These are phyloP conservation scores for Eumerus sabulonum DNA, from an alignment of 2,888 invertebrate species.

Conservation along the genomic window DNA sequence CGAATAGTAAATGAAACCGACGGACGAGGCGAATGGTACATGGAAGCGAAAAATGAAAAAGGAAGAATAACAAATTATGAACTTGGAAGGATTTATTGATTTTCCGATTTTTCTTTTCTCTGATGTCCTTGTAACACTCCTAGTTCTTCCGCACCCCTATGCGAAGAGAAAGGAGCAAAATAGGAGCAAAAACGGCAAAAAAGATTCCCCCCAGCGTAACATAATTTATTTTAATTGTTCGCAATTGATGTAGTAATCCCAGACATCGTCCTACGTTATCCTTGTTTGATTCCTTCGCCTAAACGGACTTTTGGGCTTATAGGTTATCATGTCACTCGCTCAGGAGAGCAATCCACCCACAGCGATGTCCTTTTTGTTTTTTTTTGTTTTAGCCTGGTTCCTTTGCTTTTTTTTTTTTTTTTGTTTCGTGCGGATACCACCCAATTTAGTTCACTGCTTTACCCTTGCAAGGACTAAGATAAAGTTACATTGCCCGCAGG, in stretches of 20 bases:
- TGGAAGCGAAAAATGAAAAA: not conserved
- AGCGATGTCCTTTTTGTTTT: not conserved
- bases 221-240: slow-evolving; percentile 62
- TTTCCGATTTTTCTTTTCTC: slow-evolving; percentile 24
- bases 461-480: not conserved
- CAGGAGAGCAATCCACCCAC: too few species aligned
- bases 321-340: too few species aligned
- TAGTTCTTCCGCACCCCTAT: not conserved
- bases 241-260: slow-evolving; percentile 54
- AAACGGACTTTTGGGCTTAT: too few species aligned
- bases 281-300: not conserved
- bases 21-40: not conserved
- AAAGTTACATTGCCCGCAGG: slow-evolving; percentile 22
- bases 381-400: slow-evolving; percentile 9
- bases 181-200: not conserved
- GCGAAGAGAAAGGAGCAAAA: not conserved
- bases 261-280: not conserved
- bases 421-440: too few species aligned
- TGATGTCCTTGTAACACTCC: not conserved
- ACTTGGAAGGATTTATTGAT: slow-evolving; percentile 54
- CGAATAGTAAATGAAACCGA: not conserved
- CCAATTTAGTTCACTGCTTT: too few species aligned
- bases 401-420: slow-evolving; percentile 6
- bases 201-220: slow-evolving; percentile 20
- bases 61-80: slow-evolving; percentile 54